Base-by-base conservation (phyloP, 2,888 invertebrate genomes). In the Catocala sponsa region DNA sequence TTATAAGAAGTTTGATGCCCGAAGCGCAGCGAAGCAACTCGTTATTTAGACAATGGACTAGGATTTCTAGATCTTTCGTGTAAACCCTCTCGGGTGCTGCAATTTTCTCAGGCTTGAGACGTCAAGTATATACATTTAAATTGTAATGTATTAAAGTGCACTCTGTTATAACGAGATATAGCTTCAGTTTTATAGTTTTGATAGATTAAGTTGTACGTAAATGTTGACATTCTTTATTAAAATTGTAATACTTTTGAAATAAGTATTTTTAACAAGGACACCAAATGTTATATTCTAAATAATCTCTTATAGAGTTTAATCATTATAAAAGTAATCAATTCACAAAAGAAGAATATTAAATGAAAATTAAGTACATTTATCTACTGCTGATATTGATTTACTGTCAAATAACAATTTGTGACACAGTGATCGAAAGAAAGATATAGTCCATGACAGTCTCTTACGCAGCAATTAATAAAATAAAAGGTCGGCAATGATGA, bases 41-140 rank as follows among this genome's bases (percentile, higher is more conserved):
- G 56, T 74, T 75, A 75, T 77, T 77, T 79, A 67, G 70, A 71
- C 65, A 62, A 73, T 76, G 63, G 72, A 68, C 68, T 63, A 43
- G 51, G 55, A 55, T 69, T 74, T 70, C 64, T 68, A 56, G 63
- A 68, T 70, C 72, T 74, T 70, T 64, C 59, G 44, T 60, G 65
- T 62, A 75, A 77, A 75, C 63, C 68, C 49, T 65, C 61, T 52
- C 11, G 43, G 4, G 58, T 52, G 60, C 61, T 70, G 68, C 73
- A 76, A 78, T 78, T 79, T 81, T 57, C 63, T 69, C 56, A 64
- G 57, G 68, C 64, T 71, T 71, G 41, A 71, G 68, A 76, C 63
- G 66, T 70, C 68, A 59, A 65, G 59, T 60, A 64, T 50, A 12
- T 11, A 43, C 42, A 51, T 56, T 55, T 12, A 44, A 47, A 60